Evolutionary conservation across 2,113 vertebrate genomes (phyloP).

Genomic region (Myrmecobius fasciatus): DNA sequence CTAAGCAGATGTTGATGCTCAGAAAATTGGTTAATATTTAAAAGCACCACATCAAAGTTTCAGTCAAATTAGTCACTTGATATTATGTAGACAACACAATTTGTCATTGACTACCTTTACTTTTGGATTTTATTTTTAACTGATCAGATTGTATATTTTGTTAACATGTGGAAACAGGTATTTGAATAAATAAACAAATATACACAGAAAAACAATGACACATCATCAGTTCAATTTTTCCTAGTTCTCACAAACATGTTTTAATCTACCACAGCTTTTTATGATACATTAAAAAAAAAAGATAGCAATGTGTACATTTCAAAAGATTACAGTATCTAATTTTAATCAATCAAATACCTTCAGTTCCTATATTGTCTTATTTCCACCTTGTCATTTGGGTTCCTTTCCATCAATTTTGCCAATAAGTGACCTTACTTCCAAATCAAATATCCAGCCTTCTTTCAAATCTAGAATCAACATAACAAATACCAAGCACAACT

Average conservation of each 20-base stretch:
- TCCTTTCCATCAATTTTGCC: slow-evolving; percentile 64
- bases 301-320: slow-evolving; percentile 81
- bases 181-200: not conserved
- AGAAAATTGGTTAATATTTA: not conserved
- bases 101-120: not conserved
- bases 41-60: not conserved
- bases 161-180: not conserved
- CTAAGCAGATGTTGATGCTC: not conserved
- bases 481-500: slow-evolving; percentile 76
- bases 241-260: not conserved
- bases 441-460: slow-evolving; percentile 78
- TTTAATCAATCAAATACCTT: slow-evolving; percentile 80
- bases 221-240: not conserved
- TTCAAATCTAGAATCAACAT: slow-evolving; percentile 82
- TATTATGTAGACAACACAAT: not conserved
- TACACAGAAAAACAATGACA: not conserved
- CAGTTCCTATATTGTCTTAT: slow-evolving; percentile 75
- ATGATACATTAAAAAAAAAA: slow-evolving; percentile 79
- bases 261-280: slow-evolving; percentile 80
- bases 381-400: slow-evolving; percentile 52
- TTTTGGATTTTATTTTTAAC: not conserved
- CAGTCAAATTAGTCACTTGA: not conserved
- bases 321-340: slow-evolving; percentile 79
- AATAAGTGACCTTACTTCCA: slow-evolving; percentile 69
- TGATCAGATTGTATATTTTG: not conserved